Evolutionary conservation across 2,113 vertebrate species (phyloP).

Genomic region (Microcebus murinus): DNA sequence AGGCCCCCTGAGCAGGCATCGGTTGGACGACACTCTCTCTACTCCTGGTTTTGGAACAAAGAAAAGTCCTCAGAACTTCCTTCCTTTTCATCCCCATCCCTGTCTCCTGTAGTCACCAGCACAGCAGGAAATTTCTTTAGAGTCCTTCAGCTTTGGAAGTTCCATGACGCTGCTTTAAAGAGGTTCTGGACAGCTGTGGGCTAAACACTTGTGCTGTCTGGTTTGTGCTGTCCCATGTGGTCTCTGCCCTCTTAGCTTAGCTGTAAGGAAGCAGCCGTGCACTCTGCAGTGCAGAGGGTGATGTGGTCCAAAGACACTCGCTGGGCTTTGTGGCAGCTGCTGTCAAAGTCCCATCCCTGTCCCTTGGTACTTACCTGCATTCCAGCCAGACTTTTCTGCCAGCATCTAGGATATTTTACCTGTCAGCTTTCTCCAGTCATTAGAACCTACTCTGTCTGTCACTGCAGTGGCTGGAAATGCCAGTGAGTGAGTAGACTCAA

Average conservation of each 20-base stretch:
- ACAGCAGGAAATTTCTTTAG: not conserved
- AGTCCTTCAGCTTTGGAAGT: not conserved
- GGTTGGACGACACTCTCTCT: not conserved
- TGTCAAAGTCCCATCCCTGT: not conserved
- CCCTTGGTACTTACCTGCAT: not conserved
- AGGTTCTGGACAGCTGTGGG: not conserved
- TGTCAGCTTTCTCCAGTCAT: not conserved
- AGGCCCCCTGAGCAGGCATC: not conserved
- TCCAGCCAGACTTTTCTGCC: not conserved
- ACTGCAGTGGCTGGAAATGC: not conserved
- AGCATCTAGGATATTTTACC: not conserved
- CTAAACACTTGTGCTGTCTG: not conserved
- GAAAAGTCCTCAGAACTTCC: not conserved
- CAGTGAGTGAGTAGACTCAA: not conserved
- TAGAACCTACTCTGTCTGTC: not conserved
- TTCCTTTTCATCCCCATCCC: fast-evolving
- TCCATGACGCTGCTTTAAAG: not conserved
- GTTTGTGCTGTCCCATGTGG: too few species aligned
- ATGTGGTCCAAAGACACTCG: not conserved
- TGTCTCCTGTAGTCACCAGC: not conserved
- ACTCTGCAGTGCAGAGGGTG: not conserved
- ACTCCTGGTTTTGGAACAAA: not conserved
- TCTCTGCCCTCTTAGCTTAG: not conserved
- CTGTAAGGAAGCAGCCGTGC: not conserved
- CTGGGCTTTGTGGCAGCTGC: not conserved